These are phyloP conservation scores for Hydra vulgaris DNA, from an alignment of 30 jellyfish, hydroid and myxozoan species.

Conservation along the genomic window DNA sequence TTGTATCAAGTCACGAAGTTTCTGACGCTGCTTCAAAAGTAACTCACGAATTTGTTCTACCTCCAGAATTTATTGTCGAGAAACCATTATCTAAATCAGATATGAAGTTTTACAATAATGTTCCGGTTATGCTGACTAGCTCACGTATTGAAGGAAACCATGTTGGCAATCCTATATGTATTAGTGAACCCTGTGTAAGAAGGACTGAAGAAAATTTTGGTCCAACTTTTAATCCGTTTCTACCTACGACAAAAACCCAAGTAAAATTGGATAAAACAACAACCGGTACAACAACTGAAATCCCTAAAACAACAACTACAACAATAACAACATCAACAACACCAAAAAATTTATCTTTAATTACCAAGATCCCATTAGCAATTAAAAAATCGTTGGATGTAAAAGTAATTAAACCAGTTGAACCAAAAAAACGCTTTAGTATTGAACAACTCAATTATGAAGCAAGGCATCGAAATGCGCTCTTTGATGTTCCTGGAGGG, in stretches of 20 bases:
- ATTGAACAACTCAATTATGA: slow-evolving; percentile 12
- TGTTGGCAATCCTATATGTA: neutral
- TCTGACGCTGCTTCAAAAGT: slow-evolving; percentile 28
- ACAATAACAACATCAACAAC: neutral
- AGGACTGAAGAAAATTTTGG: neutral
- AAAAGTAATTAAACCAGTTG: neutral
- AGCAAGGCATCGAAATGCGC: slow-evolving; percentile 26
- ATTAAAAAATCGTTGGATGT: neutral
- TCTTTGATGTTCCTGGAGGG: slow-evolving; percentile 23
- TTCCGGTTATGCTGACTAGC: slow-evolving; percentile 22
- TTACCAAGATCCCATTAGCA: neutral
- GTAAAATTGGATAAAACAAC: neutral
- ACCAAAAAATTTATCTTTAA: too few relatives aligned
- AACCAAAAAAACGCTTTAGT: neutral
- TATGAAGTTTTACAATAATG: neutral
- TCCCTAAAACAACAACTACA: neutral
- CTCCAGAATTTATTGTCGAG: slow-evolving; percentile 17
- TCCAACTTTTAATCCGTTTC: neutral
- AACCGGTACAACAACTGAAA: neutral
- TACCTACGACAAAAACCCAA: neutral
- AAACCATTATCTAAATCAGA: slow-evolving; percentile 8
- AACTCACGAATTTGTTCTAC: slow-evolving; percentile 17
- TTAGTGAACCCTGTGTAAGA: neutral
- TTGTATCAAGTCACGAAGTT: slow-evolving; percentile 29
- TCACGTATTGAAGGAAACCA: slow-evolving; percentile 9